These are phyloP conservation scores for Silurus meridionalis DNA, from an alignment of 2,113 vertebrate species.

Conservation along the genomic window DNA sequence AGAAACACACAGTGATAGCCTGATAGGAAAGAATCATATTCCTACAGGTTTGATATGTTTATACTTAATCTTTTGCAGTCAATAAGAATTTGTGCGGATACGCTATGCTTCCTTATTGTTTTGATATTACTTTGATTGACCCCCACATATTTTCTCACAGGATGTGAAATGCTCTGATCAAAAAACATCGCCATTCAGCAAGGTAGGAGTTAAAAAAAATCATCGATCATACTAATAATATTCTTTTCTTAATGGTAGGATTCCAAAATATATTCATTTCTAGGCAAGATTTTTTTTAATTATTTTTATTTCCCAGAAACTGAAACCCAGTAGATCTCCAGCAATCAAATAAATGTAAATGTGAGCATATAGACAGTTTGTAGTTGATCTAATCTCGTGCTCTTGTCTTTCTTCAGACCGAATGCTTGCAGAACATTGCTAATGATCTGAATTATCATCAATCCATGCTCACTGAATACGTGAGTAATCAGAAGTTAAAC, in stretches of 20 bases:
- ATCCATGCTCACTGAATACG: slow-evolving; percentile 55
- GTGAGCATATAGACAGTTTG: background rate
- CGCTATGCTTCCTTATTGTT: background rate
- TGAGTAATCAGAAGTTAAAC: background rate
- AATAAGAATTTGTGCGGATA: background rate
- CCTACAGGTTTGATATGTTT: background rate
- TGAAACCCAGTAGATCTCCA: background rate
- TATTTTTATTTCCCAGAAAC: background rate
- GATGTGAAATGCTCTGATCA: slow-evolving; percentile 62
- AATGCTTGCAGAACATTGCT: slow-evolving; percentile 68
- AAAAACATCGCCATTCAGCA: slow-evolving; percentile 62
- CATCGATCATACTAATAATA: background rate
- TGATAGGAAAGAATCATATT: background rate
- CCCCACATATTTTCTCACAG: slow-evolving; percentile 62
- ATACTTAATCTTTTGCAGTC: background rate
- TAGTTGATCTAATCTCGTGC: background rate
- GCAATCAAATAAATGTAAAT: background rate
- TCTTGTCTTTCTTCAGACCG: slow-evolving; percentile 52
- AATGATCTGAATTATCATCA: slow-evolving; percentile 66
- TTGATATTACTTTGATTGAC: background rate
- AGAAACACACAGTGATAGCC: background rate
- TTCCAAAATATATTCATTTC: background rate
- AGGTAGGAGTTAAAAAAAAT: slow-evolving; percentile 64
- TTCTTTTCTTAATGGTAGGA: background rate
- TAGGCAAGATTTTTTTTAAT: background rate